Conservation (phyloP, 2,113 vertebrate genomes). For the Chrysochloris asiatica region DNA sequence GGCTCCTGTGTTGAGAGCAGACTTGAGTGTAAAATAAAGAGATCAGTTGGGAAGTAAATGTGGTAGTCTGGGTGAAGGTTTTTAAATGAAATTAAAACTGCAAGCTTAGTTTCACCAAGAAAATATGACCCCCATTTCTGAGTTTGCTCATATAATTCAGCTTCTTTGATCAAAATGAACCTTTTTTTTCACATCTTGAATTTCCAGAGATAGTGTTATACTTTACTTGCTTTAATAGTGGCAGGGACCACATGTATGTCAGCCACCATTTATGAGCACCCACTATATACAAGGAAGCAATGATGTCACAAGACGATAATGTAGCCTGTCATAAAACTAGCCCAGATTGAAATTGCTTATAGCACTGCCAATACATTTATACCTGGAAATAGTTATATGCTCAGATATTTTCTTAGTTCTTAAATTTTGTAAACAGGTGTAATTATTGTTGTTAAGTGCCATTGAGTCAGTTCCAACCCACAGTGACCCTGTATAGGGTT, state of each 20-base stretch:
- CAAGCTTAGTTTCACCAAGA: not conserved
- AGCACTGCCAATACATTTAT: not conserved
- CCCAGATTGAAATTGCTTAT: not conserved
- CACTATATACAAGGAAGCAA: not conserved
- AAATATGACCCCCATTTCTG: not conserved
- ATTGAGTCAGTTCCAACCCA: not conserved
- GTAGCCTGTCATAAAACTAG: not conserved
- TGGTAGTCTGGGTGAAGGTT: not conserved
- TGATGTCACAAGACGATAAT: not conserved
- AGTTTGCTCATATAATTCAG: not conserved
- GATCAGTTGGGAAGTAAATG: not conserved
- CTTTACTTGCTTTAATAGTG: not conserved
- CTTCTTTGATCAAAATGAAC: not conserved
- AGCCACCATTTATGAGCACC: not conserved
- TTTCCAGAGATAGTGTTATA: not conserved
- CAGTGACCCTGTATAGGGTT: too few relatives aligned
- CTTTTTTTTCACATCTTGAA: not conserved
- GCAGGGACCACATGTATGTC: not conserved
- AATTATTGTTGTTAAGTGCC: not conserved
- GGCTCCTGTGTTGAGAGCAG: not conserved
- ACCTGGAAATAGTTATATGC: not conserved
- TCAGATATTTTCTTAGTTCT: constrained; percentile 11
- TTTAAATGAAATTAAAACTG: constrained; percentile 23
- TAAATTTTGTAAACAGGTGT: not conserved
- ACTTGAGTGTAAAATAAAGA: not conserved